These are phyloP conservation scores for Popillia japonica DNA, from an alignment of 1,140 invertebrate genomes.

Conservation along the genomic window DNA sequence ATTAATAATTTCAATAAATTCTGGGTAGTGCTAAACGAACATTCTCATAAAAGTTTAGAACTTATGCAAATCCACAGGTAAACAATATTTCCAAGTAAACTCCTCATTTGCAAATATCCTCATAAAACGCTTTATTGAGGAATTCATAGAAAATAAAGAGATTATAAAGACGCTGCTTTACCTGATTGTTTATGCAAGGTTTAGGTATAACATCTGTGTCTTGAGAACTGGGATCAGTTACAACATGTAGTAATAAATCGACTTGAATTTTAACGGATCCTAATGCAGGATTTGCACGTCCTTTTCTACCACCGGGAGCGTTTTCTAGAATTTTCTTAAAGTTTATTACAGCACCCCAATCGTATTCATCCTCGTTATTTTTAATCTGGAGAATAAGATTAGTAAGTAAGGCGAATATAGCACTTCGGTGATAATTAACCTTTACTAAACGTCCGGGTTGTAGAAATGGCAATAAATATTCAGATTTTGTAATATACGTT, in stretches of 20 bases:
- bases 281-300: constrained; percentile 67
- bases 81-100: too few species aligned
- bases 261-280: constrained; percentile 73
- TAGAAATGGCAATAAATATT: constrained; percentile 92
- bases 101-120: too few species aligned
- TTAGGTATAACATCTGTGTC: constrained; percentile 67
- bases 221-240: constrained; percentile 63
- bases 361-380: constrained; percentile 86
- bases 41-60: too few species aligned
- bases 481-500: constrained; percentile 82
- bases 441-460: constrained; percentile 93
- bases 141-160: background rate
- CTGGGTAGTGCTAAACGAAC: too few species aligned
- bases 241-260: constrained; percentile 84
- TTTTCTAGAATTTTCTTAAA: constrained; percentile 78
- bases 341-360: constrained; percentile 96
- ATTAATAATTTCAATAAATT: too few species aligned
- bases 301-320: constrained; percentile 57
- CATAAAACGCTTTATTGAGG: background rate
- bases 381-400: constrained; percentile 70
- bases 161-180: constrained; percentile 47
- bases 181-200: constrained; percentile 72
- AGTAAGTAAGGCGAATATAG: background rate
- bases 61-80: too few species aligned
- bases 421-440: constrained; percentile 68